A percentile compares a stretch with the other conserved stretches of the same genome.
Conservation (phyloP, 2,797 vertebrate species). For the Parambassis ranga region DNA sequence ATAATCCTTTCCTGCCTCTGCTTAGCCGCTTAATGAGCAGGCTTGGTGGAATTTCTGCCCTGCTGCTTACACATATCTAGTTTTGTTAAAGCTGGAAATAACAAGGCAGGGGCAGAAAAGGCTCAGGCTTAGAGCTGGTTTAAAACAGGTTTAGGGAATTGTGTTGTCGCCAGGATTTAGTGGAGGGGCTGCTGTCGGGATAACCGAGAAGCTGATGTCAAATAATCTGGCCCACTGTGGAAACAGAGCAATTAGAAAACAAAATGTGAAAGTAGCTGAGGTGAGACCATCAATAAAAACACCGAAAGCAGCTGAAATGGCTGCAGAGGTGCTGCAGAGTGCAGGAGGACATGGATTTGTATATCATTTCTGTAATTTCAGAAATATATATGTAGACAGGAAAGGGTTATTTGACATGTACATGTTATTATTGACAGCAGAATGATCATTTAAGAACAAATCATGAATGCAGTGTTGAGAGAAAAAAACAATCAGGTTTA, state of each 20-base stretch:
- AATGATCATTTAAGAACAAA: background rate
- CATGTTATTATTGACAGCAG: background rate
- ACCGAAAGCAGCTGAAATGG: background rate
- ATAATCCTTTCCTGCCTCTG: constrained; percentile 55
- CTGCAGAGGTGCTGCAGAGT: no score
- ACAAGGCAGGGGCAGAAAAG: constrained; percentile 7
- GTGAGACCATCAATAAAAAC: background rate
- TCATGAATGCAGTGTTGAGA: background rate
- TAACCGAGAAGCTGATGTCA: constrained; percentile 49
- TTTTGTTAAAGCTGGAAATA: constrained; percentile 39
- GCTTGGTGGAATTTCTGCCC: constrained; percentile 45
- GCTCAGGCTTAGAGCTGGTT: constrained; percentile 25
- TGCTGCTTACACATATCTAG: constrained; percentile 36
- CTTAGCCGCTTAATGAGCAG: constrained; percentile 56
- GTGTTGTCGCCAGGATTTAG: constrained; percentile 36
- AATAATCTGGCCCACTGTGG: constrained; percentile 35
- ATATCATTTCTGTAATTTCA: no score
- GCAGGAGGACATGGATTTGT: no score
- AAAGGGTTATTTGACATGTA: background rate
- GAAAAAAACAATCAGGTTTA: background rate
- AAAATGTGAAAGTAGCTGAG: no score
- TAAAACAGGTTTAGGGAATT: constrained; percentile 29
- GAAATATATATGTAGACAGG: no score
- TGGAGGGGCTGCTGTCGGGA: constrained; percentile 51
- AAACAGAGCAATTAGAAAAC: background rate